Base-by-base conservation (phyloP, 2,888 invertebrate species). In the Oscheius onirici region DNA sequence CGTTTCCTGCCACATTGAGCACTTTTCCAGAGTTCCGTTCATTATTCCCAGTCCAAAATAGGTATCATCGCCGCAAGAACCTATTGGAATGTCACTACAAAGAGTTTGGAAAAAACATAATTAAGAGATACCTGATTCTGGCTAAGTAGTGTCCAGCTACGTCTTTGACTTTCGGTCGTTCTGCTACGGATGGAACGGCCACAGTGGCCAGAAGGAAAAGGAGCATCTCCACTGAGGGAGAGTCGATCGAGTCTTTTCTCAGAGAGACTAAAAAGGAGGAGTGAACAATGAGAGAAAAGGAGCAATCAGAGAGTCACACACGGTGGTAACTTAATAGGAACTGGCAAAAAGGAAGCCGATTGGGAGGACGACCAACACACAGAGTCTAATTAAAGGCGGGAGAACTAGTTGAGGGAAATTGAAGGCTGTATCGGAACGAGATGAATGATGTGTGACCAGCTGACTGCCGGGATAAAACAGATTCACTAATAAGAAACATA, bases 1-100 rank as follows among this genome's bases (percentile, higher is more conserved):
- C 20, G 61, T 73, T 41, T 60, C 66, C 44, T 79, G 75, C 74
- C 75, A 85, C 52, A 76, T 63, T 17, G 74, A 77, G 71, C 85
- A 85, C 65, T 85, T 85, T 61, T 85, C 85, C 43, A 85, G 73
- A 24, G 74, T 74, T 22, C 76, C 81, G 57, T 83, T 76, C 73
- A 85, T 80, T 22, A 84, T 77, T n/a, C 81, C 85, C 17, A 76
- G 69, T 11, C 80, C 80, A 51, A 77, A 80, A 52, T 78, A 77
- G 11, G 74, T 65, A 52, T 78, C 78, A 54, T 67, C 76, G 24
- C 76, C 78, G 51, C 78, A 80, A 20, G 71, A 70, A n/a, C 75
- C 79, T 26, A 73, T 60, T 28, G 79, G 77, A 28, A 79, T 73
- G 41, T 77, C 77, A 55, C 77, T 78, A 72, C 43, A 74, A 78